A percentile compares a stretch with the other conserved stretches of the same genome.
These are phyloP conservation scores for Morelia viridis DNA, from an alignment of 2,797 vertebrate genomes.

Conservation along the genomic window DNA sequence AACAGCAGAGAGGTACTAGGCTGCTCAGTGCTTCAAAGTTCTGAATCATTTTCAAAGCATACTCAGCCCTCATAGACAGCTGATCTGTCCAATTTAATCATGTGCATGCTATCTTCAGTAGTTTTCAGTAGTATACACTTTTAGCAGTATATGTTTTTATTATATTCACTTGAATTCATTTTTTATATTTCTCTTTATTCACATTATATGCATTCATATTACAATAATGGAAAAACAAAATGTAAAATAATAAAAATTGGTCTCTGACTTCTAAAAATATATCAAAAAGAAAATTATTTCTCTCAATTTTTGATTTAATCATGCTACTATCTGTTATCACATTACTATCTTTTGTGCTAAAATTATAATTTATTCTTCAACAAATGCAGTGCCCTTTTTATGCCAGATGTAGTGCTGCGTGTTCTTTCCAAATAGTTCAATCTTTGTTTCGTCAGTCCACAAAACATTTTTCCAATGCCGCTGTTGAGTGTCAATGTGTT, in stretches of 20 bases:
- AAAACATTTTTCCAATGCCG: too few relatives aligned
- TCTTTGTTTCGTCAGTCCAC: too few relatives aligned
- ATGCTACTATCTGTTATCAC: background rate
- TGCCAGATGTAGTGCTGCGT: too few relatives aligned
- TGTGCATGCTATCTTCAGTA: background rate
- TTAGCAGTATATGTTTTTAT: background rate
- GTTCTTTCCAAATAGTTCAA: too few relatives aligned
- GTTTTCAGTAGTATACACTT: background rate
- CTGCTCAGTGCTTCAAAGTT: background rate
- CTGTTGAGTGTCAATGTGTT: too few relatives aligned
- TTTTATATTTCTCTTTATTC: background rate
- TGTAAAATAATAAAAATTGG: background rate
- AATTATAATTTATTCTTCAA: background rate
- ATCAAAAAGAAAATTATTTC: background rate
- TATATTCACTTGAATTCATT: background rate
- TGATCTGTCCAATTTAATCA: background rate
- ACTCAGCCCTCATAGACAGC: background rate
- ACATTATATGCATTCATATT: background rate
- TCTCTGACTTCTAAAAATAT: background rate
- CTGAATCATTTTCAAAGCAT: background rate
- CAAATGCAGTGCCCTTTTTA: background rate
- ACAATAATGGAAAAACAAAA: background rate
- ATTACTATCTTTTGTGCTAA: background rate
- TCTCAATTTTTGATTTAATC: background rate
- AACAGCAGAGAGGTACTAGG: background rate